Evolutionary conservation across 1,140 invertebrate species (phyloP), one percentile per base, ranked within the genome.

Genomic region (Carcinoscorpius rotundicauda): DNA sequence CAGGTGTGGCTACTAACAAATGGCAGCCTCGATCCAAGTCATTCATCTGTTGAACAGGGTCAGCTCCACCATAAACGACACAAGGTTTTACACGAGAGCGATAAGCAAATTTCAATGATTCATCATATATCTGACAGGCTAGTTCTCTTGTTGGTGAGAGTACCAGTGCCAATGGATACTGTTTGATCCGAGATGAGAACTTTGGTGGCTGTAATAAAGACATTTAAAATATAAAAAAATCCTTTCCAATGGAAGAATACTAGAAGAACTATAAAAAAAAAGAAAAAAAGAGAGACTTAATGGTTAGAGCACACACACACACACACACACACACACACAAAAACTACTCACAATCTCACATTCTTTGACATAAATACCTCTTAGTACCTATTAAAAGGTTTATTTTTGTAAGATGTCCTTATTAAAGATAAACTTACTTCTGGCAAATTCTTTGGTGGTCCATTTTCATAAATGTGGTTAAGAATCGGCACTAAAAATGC

Each of bases 81-180:
- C 91, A 92, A 10, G 93, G 93, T 68, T 90, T 85, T 74, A 98
- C 87, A 62, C 87, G 85, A 63, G 87, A 88, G 64, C 93, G 85
- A 75, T 97, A 97, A 60, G 93, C 86, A 78, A 98, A 97, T 80
- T 98, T 98, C 64, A 91, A 86, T 66, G 94, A 92, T 78, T 98
- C 96, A 73, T 98, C 93, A 75, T 91, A 97, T 73, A 98, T 98
- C 74, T 98, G 96, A 6, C 91, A 94, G 61, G 87, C 86, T 60
- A 98, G 78, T 78, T 98, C 95, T 53, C 95, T 81, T 0, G 95
- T 98, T 0, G 95, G 95, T 0, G 90, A 85, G 0, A 97, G 77
- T 56, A 97, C 85, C 0, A 97, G 72, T 0, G 85, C 88, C 71
- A 97, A 77, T 3, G 97, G 97, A 79, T 87, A 98, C 77, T 98